Percentiles rank a stretch among this genome's conserved stretches.
Evolutionary conservation across 2,888 invertebrate genomes (phyloP).

Genomic region (Napeogenes sylphis): DNA sequence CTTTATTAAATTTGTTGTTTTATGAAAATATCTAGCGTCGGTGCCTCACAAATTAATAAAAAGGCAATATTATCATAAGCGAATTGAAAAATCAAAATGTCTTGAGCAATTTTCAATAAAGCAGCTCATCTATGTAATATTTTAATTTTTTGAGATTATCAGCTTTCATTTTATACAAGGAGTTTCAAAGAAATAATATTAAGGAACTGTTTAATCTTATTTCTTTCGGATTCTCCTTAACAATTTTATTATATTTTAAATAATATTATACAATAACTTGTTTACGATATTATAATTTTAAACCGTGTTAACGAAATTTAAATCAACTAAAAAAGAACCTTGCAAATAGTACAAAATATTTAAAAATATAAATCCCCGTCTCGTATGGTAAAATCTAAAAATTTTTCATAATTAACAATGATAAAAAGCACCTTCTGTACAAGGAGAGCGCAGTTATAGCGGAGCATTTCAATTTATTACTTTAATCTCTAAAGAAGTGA

Average conservation of each 20-base stretch:
- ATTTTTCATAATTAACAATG: not conserved
- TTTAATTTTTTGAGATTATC: conserved; percentile 23
- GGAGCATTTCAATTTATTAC: conserved; percentile 15
- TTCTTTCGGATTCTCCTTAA: no score
- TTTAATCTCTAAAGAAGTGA: conserved; percentile 19
- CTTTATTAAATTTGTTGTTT: conserved; percentile 75
- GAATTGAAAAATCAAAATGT: conserved; percentile 32
- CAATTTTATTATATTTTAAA: not conserved
- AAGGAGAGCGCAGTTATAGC: conserved; percentile 7
- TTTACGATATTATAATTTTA: no score
- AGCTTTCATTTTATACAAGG: not conserved
- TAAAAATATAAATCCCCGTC: no score
- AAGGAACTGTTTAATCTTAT: not conserved
- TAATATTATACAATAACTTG: not conserved
- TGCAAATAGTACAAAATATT: no score
- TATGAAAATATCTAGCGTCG: conserved; percentile 58
- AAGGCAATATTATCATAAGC: conserved; percentile 33
- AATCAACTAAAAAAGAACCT: no score
- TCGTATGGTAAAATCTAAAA: no score
- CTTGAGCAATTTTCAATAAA: conserved; percentile 27
- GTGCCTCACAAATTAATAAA: conserved; percentile 49
- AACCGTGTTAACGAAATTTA: no score
- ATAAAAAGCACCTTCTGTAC: conserved; percentile 7
- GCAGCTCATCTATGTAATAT: conserved; percentile 22
- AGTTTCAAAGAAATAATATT: conserved; percentile 1